Evolutionary conservation across 2,113 vertebrate genomes (phyloP), one percentile per base, ranked within the genome.

Genomic region (Psittacula cyanocephala): DNA sequence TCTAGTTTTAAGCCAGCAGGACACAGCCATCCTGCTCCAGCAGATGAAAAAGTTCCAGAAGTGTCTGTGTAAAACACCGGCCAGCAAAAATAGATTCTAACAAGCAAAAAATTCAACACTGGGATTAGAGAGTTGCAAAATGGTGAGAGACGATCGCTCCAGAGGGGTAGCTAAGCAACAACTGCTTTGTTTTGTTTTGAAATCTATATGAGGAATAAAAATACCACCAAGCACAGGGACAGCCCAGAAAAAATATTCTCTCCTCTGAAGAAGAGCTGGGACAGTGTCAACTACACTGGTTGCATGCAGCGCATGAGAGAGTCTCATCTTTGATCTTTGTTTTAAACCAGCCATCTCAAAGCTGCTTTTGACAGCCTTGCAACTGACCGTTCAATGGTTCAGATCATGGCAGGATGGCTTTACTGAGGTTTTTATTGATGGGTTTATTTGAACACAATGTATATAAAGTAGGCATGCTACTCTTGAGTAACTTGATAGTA

Each of bases 201-300:
- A 97, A 95, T 95, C 91, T 94, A 85, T 91, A 93, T 28, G 91
- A 93, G 96, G 92, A 95, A 85, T 59, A 95, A 96, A 97, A 96
- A 96, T 94, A 95, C 41, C 86, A 94, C 37, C 57, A 89, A 89
- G 78, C 52, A 67, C 13, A 78, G 39, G 89, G 64, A 39, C 81
- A 91, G 86, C 43, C 69, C 83, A 91, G 86, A 78, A 90, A 88
- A 96, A 96, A 76, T 29, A 91, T 15, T 86, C 80, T 35, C 41
- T 92, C 41, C 44, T 84, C 80, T 62, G 49, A 88, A 85, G 91
- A 77, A 53, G 72, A 89, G 53, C 37, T 76, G 75, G 28, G 88
- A 35, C 70, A 64, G 39, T 64, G 39, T 82, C 82, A 82, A 11
- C 52, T 17, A 55, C 37, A n/a, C 70, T 13, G 43, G 44, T 31